A percentile compares a stretch with the other conserved stretches of the same genome.
Conservation (phyloP, 30 jellyfish, hydroid and myxozoan species). For the Hydractinia symbiolongicarpus region DNA sequence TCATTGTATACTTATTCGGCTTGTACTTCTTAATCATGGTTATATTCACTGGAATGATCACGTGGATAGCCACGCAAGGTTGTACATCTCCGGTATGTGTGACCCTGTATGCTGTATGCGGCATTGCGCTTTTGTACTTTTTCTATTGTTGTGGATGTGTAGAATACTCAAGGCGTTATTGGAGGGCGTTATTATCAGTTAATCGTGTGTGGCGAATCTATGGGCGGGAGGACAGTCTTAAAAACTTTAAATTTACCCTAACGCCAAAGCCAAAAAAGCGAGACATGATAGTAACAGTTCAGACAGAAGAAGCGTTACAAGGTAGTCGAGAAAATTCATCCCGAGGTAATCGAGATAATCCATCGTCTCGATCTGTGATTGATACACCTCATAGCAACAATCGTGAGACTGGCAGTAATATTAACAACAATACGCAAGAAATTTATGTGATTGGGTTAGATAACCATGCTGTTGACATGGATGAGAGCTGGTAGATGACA, state of each 20-base stretch:
- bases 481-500: too few relatives aligned
- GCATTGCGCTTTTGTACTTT: constrained; percentile 67
- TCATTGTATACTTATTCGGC: constrained; percentile 59
- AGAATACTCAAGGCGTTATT: constrained; percentile 56
- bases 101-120: constrained; percentile 69
- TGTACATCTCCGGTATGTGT: constrained; percentile 78
- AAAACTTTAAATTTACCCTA: constrained; percentile 1
- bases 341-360: too few relatives aligned
- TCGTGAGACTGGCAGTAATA: too few relatives aligned
- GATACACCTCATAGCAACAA: too few relatives aligned
- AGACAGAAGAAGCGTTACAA: too few relatives aligned
- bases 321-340: too few relatives aligned
- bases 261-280: background rate
- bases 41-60: constrained; percentile 68
- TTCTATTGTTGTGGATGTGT: constrained; percentile 90
- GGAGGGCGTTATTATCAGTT: constrained; percentile 73
- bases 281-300: background rate
- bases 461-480: too few relatives aligned
- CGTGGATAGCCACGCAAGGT: constrained; percentile 91
- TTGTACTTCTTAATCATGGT: constrained; percentile 64
- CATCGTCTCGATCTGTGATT: too few relatives aligned
- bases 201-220: constrained; percentile 69
- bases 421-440: too few relatives aligned
- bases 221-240: constrained; percentile 41
- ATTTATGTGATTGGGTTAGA: too few relatives aligned